Conservation (phyloP, 2,888 invertebrate species). For the Cerceris rybyensis region DNA sequence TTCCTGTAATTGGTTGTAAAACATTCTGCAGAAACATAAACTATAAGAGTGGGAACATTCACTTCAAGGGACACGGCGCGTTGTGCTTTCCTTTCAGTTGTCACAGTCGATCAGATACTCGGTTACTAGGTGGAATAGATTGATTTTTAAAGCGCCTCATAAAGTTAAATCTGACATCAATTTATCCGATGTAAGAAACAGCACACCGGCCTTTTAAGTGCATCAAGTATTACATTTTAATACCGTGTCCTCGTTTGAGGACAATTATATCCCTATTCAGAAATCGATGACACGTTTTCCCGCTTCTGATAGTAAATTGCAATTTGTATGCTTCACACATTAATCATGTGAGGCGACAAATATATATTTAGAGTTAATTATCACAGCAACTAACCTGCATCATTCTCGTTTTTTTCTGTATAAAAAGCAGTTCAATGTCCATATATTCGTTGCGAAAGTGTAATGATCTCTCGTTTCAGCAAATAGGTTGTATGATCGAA, state of each 20-base stretch:
- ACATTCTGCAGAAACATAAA: neutral
- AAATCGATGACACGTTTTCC: neutral
- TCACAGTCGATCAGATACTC: constrained; percentile 10
- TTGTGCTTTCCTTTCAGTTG: constrained; percentile 9
- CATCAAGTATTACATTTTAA: neutral
- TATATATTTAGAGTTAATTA: too few relatives aligned
- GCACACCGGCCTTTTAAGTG: neutral
- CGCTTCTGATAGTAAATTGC: too few relatives aligned
- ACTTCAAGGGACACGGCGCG: neutral
- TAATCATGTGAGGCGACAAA: too few relatives aligned
- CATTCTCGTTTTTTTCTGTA: too few relatives aligned
- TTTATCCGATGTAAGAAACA: neutral
- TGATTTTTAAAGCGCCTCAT: neutral
- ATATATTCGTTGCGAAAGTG: too few relatives aligned
- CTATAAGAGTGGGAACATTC: neutral
- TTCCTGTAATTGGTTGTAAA: neutral
- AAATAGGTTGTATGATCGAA: too few relatives aligned
- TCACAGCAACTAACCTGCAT: too few relatives aligned
- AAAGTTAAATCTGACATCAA: neutral
- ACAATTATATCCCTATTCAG: neutral
- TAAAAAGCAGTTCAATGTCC: too few relatives aligned
- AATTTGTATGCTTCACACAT: too few relatives aligned
- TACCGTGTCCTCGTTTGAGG: neutral
- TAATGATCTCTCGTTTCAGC: too few relatives aligned
- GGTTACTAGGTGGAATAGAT: constrained; percentile 5